phyloP scores from a whole-genome alignment of 2,888 invertebrate species.

The Agrochola lychnidis region DNA sequence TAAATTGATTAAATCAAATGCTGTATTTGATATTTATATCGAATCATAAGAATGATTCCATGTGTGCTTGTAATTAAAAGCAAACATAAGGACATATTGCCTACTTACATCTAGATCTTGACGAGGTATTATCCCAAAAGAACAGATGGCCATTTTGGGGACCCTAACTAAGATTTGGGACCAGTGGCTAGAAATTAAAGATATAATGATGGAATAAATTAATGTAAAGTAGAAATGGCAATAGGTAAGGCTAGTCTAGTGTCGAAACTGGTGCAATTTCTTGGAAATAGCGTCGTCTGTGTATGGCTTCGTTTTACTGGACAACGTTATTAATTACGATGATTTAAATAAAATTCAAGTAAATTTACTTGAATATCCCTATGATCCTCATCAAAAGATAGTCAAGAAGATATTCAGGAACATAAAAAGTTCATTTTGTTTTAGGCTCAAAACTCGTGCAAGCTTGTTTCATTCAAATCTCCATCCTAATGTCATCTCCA shows the following conservation, averaged over 20 bases:
- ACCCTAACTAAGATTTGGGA: background rate
- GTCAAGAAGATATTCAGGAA: background rate
- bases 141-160: background rate
- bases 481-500: constrained; percentile 2
- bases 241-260: background rate
- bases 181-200: background rate
- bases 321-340: background rate
- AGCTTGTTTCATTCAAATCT: background rate
- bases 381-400: background rate
- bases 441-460: background rate
- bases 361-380: background rate
- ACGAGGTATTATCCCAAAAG: background rate
- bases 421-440: background rate
- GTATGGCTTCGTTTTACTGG: background rate
- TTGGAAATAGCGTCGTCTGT: background rate
- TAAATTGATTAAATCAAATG: constrained; percentile 76
- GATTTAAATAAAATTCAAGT: background rate
- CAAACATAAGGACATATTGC: background rate
- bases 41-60: constrained; percentile 22
- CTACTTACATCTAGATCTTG: background rate
- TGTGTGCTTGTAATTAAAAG: constrained; percentile 9
- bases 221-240: background rate
- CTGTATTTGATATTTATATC: constrained; percentile 61
- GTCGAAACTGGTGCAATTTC: background rate
- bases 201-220: background rate